Evolutionary conservation across 1,140 invertebrate genomes (phyloP), one percentile per base, ranked within the genome.

Genomic region (Asobara japonica): DNA sequence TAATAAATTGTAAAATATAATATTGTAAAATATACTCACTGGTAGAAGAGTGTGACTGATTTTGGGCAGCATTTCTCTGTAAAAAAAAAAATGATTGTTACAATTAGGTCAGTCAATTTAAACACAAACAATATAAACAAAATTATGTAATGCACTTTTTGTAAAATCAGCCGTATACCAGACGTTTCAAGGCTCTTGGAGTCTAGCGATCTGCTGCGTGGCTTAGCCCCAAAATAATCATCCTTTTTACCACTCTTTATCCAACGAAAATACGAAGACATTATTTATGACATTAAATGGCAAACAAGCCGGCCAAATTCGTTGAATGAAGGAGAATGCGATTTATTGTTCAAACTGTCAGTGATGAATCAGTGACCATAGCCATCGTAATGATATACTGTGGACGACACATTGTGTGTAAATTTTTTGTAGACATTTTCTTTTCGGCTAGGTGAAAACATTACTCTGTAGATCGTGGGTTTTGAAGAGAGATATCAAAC

Each of bases 151-250:
- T 69, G 60, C 84, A 88, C 86, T 76, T 83, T 88, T 75, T 89
- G 88, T 3, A 93, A 51, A 36, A 89, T 86, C n/a, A 91, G 81
- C 16, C 90, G 88, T 66, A 95, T 90, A 13, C 93, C 94, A 56
- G 91, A 91, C 7, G 89, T 84, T 74, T 94, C 93, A 65, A 95
- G 84, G 4, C 92, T 90, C 73, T 92, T 90, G 3, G 94, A 91
- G 85, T 95, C 94, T 77, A 95, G 84, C 8, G 94, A 95, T 65
- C 93, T 89, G 82, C 93, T 94, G 38, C 94, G 89, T 2, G 92
- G 91, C 71, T 93, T 93, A 61, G 89, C 82, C 48, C 86, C 88
- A 74, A 89, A 87, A 74, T 88, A 86, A 65, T 90, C 89, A 78
- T 93, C 91, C 82, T 90, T 89, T 82, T 91, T 90, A 78, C 91